These are phyloP conservation scores for Tetheella fluctuosa DNA, from an alignment of 2,888 invertebrate genomes.

Conservation along the genomic window DNA sequence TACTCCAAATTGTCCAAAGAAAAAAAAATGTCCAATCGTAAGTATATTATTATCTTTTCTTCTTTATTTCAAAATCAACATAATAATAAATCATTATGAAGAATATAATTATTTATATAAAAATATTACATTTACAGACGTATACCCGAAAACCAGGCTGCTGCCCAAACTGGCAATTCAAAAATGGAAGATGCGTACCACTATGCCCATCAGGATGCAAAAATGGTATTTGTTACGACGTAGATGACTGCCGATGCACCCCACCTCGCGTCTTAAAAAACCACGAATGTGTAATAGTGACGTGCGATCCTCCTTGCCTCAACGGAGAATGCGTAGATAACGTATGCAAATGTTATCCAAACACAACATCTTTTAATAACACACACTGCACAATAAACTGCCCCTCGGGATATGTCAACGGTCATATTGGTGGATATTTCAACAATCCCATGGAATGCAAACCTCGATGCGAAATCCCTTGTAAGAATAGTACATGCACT, in stretches of 20 bases:
- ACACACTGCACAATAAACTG: conserved; percentile 35
- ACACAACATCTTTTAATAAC: conserved; percentile 33
- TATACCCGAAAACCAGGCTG: conserved; percentile 19
- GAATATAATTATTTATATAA: too few relatives aligned
- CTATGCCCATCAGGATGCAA: conserved; percentile 49
- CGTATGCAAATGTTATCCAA: conserved; percentile 56
- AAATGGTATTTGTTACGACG: conserved; percentile 52
- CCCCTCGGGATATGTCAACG: neutral
- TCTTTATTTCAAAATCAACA: too few relatives aligned
- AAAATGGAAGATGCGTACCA: conserved; percentile 32
- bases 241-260: conserved; percentile 54
- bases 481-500: conserved; percentile 25
- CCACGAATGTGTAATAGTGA: conserved; percentile 42
- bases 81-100: too few relatives aligned
- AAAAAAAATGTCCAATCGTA: neutral
- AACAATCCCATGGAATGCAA: conserved; percentile 32
- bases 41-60: neutral
- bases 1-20: neutral
- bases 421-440: conserved; percentile 49
- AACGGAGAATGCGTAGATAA: conserved; percentile 53
- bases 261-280: conserved; percentile 37
- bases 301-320: conserved; percentile 66
- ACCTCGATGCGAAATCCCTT: conserved; percentile 22
- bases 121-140: conserved; percentile 6
- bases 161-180: conserved; percentile 32